These are phyloP conservation scores for Octodonta nipae DNA, from an alignment of 2,888 invertebrate genomes.

Conservation along the genomic window DNA sequence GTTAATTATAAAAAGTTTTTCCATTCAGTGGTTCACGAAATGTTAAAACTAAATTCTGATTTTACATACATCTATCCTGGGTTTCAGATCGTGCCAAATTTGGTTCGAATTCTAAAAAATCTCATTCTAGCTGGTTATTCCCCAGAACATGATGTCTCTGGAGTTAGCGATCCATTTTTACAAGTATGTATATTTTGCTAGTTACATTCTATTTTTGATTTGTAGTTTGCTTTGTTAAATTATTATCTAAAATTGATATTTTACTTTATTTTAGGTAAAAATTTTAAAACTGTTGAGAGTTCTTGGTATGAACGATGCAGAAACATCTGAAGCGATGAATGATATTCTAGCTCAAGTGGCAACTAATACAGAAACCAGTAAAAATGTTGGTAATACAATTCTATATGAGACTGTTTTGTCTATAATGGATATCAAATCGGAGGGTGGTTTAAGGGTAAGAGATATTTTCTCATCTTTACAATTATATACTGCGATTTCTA, in stretches of 20 bases:
- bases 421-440: constrained; percentile 98
- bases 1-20: no score
- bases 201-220: not conserved
- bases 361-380: constrained; percentile 98
- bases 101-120: constrained; percentile 96
- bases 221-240: constrained; percentile 3
- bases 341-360: constrained; percentile 99
- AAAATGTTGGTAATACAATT: constrained; percentile 99
- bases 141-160: constrained; percentile 98
- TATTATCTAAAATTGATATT: not conserved
- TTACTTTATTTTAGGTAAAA: constrained; percentile 59
- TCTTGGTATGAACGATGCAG: constrained; percentile 88
- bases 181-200: constrained; percentile 50
- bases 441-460: constrained; percentile 75
- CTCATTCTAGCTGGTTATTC: constrained; percentile 97
- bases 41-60: not conserved
- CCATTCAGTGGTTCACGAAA: no score
- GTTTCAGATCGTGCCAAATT: constrained; percentile 92
- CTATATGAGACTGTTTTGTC: constrained; percentile 99
- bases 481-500: not conserved
- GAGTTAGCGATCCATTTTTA: constrained; percentile 97
- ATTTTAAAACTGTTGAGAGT: constrained; percentile 87
- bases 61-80: not conserved
- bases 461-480: not conserved
- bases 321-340: constrained; percentile 98